A percentile compares a stretch with the other conserved stretches of the same genome.
Conservation (phyloP, 2,888 invertebrate genomes). For the Perizoma affinitatum region DNA sequence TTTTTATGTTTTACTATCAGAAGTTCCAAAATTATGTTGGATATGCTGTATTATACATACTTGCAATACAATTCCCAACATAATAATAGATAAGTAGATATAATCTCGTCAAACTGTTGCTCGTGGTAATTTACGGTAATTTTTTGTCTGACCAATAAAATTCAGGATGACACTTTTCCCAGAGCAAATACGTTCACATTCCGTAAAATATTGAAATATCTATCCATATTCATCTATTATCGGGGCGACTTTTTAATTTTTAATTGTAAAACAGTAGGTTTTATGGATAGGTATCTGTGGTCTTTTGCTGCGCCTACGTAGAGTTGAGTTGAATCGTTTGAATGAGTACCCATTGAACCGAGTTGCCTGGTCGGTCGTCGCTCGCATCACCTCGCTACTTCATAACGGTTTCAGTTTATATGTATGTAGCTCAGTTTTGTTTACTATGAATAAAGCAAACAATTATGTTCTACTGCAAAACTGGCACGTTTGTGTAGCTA, state of each 20-base stretch:
- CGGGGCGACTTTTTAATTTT: slow-evolving; percentile 5
- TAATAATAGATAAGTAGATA: slow-evolving; percentile 14
- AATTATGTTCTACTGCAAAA: slow-evolving; percentile 21
- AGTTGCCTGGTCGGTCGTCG: slow-evolving; percentile 44
- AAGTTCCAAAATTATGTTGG: no score
- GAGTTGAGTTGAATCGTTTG: slow-evolving; percentile 52
- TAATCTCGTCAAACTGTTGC: slow-evolving; percentile 23
- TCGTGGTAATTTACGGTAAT: slow-evolving; percentile 35
- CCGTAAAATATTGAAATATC: slow-evolving; percentile 29
- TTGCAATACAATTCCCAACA: not conserved
- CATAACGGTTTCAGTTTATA: slow-evolving; percentile 47
- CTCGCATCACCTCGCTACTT: slow-evolving; percentile 52
- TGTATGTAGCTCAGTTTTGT: slow-evolving; percentile 19
- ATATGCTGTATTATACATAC: no score
- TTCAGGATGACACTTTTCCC: slow-evolving; percentile 25
- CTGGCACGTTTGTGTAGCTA: slow-evolving; percentile 12
- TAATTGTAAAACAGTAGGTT: slow-evolving; percentile 34
- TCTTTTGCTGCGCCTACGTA: slow-evolving; percentile 60
- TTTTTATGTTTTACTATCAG: not conserved
- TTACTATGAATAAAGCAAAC: slow-evolving; percentile 23
- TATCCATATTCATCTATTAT: slow-evolving; percentile 13
- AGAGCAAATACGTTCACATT: slow-evolving; percentile 17
- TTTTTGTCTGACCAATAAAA: slow-evolving; percentile 38
- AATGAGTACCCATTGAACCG: slow-evolving; percentile 75
- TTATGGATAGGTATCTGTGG: slow-evolving; percentile 41